phyloP scores from a whole-genome alignment of 2,888 invertebrate genomes.

The Carpatolechia fugitivella region DNA sequence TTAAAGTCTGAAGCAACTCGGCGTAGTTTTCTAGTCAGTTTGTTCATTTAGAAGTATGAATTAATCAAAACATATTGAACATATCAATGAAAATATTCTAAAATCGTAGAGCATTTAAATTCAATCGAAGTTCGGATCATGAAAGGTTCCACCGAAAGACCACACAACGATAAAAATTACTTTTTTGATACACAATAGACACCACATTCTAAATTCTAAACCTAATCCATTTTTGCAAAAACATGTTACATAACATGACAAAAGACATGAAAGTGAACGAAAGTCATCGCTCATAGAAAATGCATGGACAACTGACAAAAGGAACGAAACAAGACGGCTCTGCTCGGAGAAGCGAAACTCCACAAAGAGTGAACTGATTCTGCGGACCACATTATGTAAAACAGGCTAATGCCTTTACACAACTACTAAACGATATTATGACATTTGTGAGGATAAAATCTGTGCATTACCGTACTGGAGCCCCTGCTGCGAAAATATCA shows the following conservation, averaged over 20 bases:
- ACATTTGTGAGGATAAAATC: constrained; percentile 15
- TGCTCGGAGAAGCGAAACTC: background rate
- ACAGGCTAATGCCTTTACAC: constrained; percentile 28
- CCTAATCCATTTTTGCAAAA: background rate
- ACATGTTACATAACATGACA: constrained; percentile 22
- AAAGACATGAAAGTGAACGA: constrained; percentile 21
- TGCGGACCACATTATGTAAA: constrained; percentile 30
- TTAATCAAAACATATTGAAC: no score
- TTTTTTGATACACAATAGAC: background rate
- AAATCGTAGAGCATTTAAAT: no score
- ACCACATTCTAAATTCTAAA: background rate
- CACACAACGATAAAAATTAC: no score
- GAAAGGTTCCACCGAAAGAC: no score
- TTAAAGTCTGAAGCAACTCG: background rate
- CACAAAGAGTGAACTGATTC: constrained; percentile 3
- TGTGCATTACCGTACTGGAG: constrained; percentile 9
- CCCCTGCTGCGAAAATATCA: constrained; percentile 15
- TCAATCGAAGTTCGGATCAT: no score
- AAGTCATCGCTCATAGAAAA: constrained; percentile 24
- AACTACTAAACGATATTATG: constrained; percentile 16
- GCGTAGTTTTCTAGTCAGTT: background rate
- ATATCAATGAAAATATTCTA: no score
- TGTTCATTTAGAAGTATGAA: no score
- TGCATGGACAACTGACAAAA: constrained; percentile 1
- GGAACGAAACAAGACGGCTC: background rate